Conservation (phyloP, 2,113 vertebrate genomes). For the Bufo bufo region DNA sequence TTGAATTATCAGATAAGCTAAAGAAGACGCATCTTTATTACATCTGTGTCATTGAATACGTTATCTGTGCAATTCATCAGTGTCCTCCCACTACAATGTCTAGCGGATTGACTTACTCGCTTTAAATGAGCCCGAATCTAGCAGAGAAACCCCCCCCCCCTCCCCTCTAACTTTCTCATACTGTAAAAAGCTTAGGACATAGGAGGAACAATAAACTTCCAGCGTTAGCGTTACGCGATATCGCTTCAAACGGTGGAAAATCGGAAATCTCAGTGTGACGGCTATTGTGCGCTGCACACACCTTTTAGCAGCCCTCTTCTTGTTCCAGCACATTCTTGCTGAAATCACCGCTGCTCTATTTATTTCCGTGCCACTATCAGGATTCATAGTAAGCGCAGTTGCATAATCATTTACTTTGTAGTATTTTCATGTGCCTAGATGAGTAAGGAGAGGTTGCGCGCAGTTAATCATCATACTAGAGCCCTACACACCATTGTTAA, state of each 20-base stretch:
- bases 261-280: slow-evolving; percentile 47
- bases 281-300: slow-evolving; percentile 32
- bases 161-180: slow-evolving; percentile 15
- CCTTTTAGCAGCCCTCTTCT: slow-evolving; percentile 42
- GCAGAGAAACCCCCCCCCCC: background rate
- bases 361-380: slow-evolving; percentile 26
- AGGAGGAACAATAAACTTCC: slow-evolving; percentile 26
- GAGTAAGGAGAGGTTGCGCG: slow-evolving; percentile 42
- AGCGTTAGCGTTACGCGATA: slow-evolving; percentile 38
- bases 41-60: background rate
- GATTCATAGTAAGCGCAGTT: slow-evolving; percentile 46
- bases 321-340: slow-evolving; percentile 10
- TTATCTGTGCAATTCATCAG: background rate
- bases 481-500: slow-evolving; percentile 26
- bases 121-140: background rate
- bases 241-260: slow-evolving; percentile 27
- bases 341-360: slow-evolving; percentile 22
- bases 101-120: slow-evolving; percentile 17
- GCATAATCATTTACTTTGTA: slow-evolving; percentile 59
- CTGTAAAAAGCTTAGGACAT: slow-evolving; percentile 25
- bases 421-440: slow-evolving; percentile 44
- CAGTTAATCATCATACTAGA: slow-evolving; percentile 34
- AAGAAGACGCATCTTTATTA: background rate
- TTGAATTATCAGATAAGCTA: background rate
- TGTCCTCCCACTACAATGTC: background rate